Conservation (phyloP, 2,113 vertebrate species). For the Prietella phreatophila region DNA sequence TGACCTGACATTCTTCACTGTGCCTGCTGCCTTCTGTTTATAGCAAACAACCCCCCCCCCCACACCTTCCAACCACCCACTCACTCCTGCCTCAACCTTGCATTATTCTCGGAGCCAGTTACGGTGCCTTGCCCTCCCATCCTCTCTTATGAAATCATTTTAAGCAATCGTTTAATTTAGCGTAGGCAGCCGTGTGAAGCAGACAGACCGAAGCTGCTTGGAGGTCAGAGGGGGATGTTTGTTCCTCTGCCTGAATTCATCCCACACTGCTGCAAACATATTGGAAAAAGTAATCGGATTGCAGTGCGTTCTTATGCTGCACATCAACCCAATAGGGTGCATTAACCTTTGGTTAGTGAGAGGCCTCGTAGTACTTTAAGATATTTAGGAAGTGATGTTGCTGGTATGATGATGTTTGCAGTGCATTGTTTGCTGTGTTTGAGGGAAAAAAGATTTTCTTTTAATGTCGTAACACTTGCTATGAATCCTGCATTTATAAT, state of each 20-base stretch:
- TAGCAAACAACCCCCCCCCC: constrained; percentile 55
- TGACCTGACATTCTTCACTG: constrained; percentile 92
- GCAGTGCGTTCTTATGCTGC: constrained; percentile 47
- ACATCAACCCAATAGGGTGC: constrained; percentile 64
- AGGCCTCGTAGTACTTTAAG: constrained; percentile 53
- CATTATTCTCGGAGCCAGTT: constrained; percentile 48
- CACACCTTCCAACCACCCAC: constrained; percentile 41
- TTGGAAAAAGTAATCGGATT: constrained; percentile 58
- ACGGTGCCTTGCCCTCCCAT: constrained; percentile 27
- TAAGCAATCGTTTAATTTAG: constrained; percentile 78
- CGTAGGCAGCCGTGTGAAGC: constrained; percentile 27
- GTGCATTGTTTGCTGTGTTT: not conserved
- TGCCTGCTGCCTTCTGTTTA: constrained; percentile 71
- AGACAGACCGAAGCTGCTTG: constrained; percentile 23
- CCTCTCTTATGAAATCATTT: constrained; percentile 72
- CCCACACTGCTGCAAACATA: constrained; percentile 51
- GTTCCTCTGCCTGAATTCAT: constrained; percentile 53
- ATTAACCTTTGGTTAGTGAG: constrained; percentile 68
- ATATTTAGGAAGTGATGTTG: constrained; percentile 44
- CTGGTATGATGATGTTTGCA: not conserved
- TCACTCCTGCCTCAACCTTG: constrained; percentile 51
- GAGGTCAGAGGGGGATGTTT: constrained; percentile 53
- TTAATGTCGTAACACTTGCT: not conserved
- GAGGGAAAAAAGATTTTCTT: not conserved
- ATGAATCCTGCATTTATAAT: not conserved